Evolutionary conservation across 2,797 vertebrate genomes (phyloP).

Genomic region (Chelon auratus): DNA sequence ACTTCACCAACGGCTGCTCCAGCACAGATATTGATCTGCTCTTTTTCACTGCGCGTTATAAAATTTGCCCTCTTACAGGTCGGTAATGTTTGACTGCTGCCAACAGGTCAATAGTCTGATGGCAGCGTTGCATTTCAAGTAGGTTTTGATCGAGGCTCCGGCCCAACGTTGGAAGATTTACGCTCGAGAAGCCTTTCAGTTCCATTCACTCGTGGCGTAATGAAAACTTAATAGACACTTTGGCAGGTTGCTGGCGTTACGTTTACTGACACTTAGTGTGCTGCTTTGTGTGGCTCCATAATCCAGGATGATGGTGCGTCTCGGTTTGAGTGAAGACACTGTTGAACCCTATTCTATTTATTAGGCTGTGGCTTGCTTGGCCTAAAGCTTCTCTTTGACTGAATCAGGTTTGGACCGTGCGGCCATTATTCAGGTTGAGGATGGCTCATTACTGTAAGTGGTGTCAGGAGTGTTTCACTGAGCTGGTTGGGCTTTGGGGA

Average conservation of each 20-base stretch:
- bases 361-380: constrained; percentile 50
- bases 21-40: constrained; percentile 41
- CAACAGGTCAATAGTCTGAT: constrained; percentile 45
- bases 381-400: constrained; percentile 34
- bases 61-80: constrained; percentile 34
- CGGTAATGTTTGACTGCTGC: constrained; percentile 15
- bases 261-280: constrained; percentile 29
- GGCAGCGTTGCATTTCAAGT: constrained; percentile 46
- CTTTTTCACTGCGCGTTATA: constrained; percentile 22
- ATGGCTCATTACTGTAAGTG: constrained; percentile 68
- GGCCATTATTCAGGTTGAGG: constrained; percentile 66
- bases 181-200: constrained; percentile 31
- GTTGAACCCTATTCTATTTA: constrained; percentile 51
- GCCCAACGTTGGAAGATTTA: constrained; percentile 48
- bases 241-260: constrained; percentile 42
- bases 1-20: constrained; percentile 3
- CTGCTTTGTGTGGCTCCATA: constrained; percentile 38
- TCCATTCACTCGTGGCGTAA: constrained; percentile 52
- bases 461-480: constrained; percentile 43
- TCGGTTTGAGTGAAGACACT: constrained; percentile 30
- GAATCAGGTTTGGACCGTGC: constrained; percentile 57
- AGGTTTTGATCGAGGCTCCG: constrained; percentile 18
- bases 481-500: constrained; percentile 29
- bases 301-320: constrained; percentile 38
- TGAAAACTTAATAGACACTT: constrained; percentile 73